Conservation (phyloP, 2,888 invertebrate species). For the Heliconius charithonia region DNA sequence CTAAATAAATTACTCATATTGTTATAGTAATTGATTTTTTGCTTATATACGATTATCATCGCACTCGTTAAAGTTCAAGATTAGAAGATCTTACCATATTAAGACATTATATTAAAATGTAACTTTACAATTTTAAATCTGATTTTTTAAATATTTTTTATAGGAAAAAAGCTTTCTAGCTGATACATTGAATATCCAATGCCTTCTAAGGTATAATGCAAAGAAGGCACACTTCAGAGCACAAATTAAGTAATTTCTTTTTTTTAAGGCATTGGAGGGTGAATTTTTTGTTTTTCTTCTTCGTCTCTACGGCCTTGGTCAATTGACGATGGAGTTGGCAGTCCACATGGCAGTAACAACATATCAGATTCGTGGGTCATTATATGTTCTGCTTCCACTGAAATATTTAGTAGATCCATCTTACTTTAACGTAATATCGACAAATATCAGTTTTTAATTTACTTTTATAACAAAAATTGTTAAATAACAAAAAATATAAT, state of each 20-base stretch:
- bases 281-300: constrained; percentile 86
- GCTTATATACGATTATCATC: background rate
- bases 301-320: constrained; percentile 86
- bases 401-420: background rate
- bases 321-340: constrained; percentile 89
- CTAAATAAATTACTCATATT: background rate
- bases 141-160: constrained; percentile 5
- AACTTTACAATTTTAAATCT: background rate
- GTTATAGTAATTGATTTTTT: background rate
- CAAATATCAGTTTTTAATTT: no score
- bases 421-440: background rate
- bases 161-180: constrained; percentile 38
- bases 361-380: constrained; percentile 88
- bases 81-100: background rate
- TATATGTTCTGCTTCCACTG: constrained; percentile 91
- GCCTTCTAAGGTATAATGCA: constrained; percentile 40
- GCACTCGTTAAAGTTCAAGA: background rate
- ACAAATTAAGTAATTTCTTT: constrained; percentile 6
- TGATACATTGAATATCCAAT: constrained; percentile 30
- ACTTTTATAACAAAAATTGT: no score
- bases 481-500: no score
- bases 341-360: constrained; percentile 88
- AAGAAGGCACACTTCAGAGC: constrained; percentile 44
- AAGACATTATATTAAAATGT: background rate
- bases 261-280: constrained; percentile 82